A percentile compares a stretch with the other conserved stretches of the same genome.
Evolutionary conservation across 2,888 invertebrate genomes (phyloP).

Genomic region (Nudaria mundana): DNA sequence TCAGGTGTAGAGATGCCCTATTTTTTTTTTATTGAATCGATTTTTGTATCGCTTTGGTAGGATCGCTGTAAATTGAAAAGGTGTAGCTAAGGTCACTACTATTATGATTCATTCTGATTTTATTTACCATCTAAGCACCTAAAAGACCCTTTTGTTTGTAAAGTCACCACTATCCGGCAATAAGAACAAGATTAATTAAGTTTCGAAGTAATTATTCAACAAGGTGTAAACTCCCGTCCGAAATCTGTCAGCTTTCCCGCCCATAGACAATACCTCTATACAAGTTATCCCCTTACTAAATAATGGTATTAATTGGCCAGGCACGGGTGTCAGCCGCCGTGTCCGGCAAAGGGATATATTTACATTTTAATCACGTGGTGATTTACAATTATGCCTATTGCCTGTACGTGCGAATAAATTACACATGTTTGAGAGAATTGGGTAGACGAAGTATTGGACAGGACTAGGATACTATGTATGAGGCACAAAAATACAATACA

Average conservation of each 20-base stretch:
- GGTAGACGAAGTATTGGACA: constrained; percentile 6
- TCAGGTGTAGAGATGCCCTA: no score
- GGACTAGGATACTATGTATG: neutral
- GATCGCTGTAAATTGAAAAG: no score
- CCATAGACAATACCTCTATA: constrained; percentile 19
- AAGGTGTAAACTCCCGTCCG: constrained; percentile 10
- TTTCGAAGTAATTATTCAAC: constrained; percentile 2
- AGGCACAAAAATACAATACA: no score
- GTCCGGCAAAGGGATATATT: constrained; percentile 59
- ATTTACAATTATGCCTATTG: constrained; percentile 64
- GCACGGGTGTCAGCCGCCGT: constrained; percentile 29
- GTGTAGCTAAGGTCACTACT: no score
- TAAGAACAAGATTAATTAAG: no score
- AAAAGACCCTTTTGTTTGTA: no score
- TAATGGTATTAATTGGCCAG: constrained; percentile 63
- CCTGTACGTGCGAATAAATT: constrained; percentile 49
- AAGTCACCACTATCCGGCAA: no score
- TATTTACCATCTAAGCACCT: no score
- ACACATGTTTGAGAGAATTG: constrained; percentile 38
- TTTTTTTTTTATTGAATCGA: no score
- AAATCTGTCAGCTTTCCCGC: constrained; percentile 17
- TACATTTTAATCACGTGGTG: constrained; percentile 74
- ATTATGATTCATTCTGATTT: no score
- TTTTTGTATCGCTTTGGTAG: no score
- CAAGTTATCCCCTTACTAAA: constrained; percentile 38